These are phyloP conservation scores for Ophion ventricosus DNA, from an alignment of 2,888 invertebrate species.

Conservation along the genomic window DNA sequence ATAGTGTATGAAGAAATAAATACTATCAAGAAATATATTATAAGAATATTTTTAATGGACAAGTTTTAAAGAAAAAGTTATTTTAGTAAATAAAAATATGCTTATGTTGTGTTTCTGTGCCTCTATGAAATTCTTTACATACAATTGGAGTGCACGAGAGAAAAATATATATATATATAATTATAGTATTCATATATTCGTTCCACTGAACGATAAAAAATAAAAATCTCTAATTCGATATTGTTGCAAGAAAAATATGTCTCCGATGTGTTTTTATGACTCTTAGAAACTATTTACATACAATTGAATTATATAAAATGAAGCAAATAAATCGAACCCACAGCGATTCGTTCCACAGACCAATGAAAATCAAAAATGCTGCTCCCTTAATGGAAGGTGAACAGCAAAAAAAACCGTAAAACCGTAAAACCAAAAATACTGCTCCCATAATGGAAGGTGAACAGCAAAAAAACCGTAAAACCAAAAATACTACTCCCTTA, in stretches of 20 bases:
- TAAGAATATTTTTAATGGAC: not conserved
- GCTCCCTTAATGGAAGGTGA: not conserved
- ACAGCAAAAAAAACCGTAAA: not conserved
- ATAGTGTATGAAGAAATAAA: too few relatives aligned
- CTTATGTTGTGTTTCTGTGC: not conserved
- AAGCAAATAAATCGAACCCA: not conserved
- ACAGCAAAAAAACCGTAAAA: too few relatives aligned
- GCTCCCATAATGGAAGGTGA: too few relatives aligned
- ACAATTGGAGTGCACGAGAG: too few relatives aligned
- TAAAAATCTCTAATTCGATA: not conserved
- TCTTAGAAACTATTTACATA: not conserved
- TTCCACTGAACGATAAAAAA: not conserved
- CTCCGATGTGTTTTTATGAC: not conserved
- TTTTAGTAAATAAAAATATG: not conserved
- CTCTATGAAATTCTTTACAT: not conserved
- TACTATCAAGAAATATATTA: too few relatives aligned
- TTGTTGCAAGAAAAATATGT: not conserved
- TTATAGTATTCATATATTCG: not conserved
- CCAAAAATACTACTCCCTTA: too few relatives aligned
- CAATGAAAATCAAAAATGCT: not conserved
- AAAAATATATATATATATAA: too few relatives aligned
- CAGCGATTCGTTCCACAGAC: not conserved
- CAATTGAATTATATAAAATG: not conserved
- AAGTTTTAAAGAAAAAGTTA: not conserved
- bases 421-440: too few relatives aligned